Base-by-base conservation (phyloP, 2,888 invertebrate species). In the Calliscelio sp. region DNA sequence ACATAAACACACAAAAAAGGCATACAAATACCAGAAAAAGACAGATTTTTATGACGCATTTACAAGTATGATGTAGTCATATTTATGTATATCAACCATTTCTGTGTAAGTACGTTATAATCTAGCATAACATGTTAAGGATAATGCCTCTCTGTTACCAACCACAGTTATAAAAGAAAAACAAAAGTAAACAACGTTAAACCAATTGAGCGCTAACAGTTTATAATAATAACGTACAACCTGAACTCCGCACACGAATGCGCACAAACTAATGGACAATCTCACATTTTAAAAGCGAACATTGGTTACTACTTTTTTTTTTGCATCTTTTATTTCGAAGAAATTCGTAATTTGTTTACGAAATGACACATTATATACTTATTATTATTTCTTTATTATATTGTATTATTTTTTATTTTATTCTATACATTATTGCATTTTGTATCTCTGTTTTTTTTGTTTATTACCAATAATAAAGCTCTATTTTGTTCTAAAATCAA, bases 21-120 rank as follows among this genome's bases (percentile, higher is more conserved):
- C 14, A 38, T 3, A 38, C 8, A 11, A 11, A 38, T 32, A 32
- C 5, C 32, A 32, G 10, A 32, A 32, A 32, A 32, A 32, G 32
- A 80, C 84, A 91, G 88, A 88, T 90, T 92, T 92, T 91, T 91
- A 91, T 90, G 90, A 90, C 90, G 88, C 88, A 90, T 90, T 91
- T 88, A 90, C 90, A 89, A 91, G 88, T 89, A 91, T 89, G 88
- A 86, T 90, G 89, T 90, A 90, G 89, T 90, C 91, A 92, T 91
- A 91, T 90, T 90, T 91, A 91, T 92, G 92, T 92, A 91, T 92
- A 92, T 92, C 91, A 90, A 90, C 90, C 91, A 91, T 91, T 92
- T 91, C 90, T 90, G 90, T 92, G 91, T 92, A 93, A 92, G 91
- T 92, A 91, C 90, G 89, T 92, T 91, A 74, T 75, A 91, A 91